Conservation (phyloP, 2,888 invertebrate species). For the Cataglyphis albicans region DNA sequence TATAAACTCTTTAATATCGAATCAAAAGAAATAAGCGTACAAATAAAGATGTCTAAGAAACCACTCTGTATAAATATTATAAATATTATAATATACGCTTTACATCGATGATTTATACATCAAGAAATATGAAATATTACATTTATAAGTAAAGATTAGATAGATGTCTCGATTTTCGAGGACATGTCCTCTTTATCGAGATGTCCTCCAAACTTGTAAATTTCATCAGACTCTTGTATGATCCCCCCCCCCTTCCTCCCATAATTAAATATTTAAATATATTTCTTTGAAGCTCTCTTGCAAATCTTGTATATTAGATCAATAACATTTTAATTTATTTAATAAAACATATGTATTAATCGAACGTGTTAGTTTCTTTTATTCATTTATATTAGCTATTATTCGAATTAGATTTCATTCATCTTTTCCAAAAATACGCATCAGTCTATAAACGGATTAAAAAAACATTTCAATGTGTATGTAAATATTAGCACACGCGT, state of each 20-base stretch:
- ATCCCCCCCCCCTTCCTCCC: no score
- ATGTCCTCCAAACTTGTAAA: neutral
- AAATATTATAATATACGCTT: neutral
- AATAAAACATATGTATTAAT: neutral
- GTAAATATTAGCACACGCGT: slow-evolving; percentile 12
- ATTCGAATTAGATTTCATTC: neutral
- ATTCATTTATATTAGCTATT: neutral
- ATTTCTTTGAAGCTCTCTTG: neutral
- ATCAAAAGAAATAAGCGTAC: neutral
- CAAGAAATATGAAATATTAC: neutral
- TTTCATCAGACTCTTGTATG: neutral
- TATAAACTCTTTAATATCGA: neutral
- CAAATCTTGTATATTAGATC: neutral
- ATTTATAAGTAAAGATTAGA: neutral
- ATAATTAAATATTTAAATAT: neutral
- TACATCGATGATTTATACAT: neutral
- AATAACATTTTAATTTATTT: slow-evolving; percentile 6
- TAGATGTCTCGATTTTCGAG: neutral
- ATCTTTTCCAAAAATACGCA: slow-evolving; percentile 3
- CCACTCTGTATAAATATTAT: neutral
- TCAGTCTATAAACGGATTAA: neutral
- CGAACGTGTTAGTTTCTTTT: neutral
- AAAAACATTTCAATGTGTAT: neutral
- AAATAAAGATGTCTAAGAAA: neutral
- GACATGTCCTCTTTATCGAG: neutral